phyloP scores from a whole-genome alignment of 1,140 invertebrate species.

The Brachionus manjavacas region DNA sequence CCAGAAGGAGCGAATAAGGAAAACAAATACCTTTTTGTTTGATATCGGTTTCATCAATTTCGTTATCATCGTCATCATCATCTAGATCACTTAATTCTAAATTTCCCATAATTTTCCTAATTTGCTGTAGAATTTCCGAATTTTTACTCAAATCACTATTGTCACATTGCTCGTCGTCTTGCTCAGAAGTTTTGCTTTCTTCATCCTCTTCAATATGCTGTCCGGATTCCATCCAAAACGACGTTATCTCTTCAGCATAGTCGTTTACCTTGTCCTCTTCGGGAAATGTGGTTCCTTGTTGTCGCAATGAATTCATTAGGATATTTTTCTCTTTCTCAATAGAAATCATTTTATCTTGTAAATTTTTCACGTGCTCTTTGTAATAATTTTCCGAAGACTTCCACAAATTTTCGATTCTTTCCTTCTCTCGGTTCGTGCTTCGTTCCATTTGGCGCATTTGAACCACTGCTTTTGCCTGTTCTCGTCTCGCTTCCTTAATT shows the following conservation, averaged over 20 bases:
- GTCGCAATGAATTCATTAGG: background rate
- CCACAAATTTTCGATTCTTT: conserved; percentile 25
- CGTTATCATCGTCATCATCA: conserved; percentile 1
- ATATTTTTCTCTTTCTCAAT: conserved; percentile 33
- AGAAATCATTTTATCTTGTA: background rate
- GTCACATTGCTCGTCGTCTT: background rate
- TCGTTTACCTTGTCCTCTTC: background rate
- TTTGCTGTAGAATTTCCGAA: conserved; percentile 11
- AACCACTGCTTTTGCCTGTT: conserved; percentile 35
- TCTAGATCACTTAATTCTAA: conserved; percentile 27
- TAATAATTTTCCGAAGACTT: conserved; percentile 24
- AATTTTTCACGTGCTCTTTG: conserved; percentile 23
- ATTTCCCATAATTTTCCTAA: conserved; percentile 42
- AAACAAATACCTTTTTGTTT: too few species aligned
- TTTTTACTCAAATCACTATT: conserved; percentile 35
- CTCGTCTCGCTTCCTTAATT: conserved; percentile 32
- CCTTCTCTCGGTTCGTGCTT: conserved; percentile 14
- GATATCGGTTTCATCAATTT: background rate
- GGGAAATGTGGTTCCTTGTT: background rate
- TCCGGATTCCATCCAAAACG: conserved; percentile 5
- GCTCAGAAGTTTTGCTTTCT: background rate
- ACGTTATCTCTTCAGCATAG: background rate
- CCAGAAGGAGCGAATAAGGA: too few species aligned
- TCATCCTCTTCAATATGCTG: conserved; percentile 11
- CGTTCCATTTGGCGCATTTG: conserved; percentile 38